Conservation (phyloP, 2,888 invertebrate genomes). For the Drosophila meridiana region DNA sequence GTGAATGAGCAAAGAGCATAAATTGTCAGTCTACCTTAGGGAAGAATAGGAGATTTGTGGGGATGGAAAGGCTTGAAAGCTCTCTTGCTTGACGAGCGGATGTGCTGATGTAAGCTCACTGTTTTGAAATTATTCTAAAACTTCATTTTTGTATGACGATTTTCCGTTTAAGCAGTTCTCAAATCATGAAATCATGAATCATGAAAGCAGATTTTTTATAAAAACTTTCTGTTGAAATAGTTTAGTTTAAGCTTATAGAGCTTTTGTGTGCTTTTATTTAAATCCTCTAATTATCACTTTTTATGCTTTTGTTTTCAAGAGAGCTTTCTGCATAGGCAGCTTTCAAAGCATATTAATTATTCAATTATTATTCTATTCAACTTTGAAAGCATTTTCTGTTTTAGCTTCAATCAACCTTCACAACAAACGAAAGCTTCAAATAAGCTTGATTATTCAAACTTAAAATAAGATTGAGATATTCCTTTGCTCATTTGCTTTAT, state of each 20-base stretch:
- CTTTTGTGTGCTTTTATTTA: background rate
- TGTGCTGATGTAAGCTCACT: too few relatives aligned
- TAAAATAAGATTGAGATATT: background rate
- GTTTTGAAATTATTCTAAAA: too few relatives aligned
- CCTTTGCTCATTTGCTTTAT: slow-evolving; percentile 9
- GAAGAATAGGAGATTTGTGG: background rate
- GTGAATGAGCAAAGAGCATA: background rate
- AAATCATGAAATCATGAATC: too few relatives aligned
- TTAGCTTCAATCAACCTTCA: background rate
- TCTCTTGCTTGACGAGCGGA: background rate
- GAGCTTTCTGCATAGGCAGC: background rate
- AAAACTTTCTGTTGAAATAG: background rate
- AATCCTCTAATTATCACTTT: too few relatives aligned
- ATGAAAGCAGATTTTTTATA: background rate
- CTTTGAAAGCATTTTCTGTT: too few relatives aligned
- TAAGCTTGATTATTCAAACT: background rate
- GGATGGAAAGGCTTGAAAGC: background rate
- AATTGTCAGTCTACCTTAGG: background rate
- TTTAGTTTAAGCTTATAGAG: background rate
- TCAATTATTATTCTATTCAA: background rate
- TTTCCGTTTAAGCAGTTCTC: too few relatives aligned
- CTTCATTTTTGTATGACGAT: too few relatives aligned
- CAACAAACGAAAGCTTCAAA: background rate
- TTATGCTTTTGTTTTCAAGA: background rate
- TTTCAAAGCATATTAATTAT: background rate